These are phyloP conservation scores for Falcunculus frontatus DNA, from an alignment of 2,113 vertebrate genomes.

Conservation along the genomic window DNA sequence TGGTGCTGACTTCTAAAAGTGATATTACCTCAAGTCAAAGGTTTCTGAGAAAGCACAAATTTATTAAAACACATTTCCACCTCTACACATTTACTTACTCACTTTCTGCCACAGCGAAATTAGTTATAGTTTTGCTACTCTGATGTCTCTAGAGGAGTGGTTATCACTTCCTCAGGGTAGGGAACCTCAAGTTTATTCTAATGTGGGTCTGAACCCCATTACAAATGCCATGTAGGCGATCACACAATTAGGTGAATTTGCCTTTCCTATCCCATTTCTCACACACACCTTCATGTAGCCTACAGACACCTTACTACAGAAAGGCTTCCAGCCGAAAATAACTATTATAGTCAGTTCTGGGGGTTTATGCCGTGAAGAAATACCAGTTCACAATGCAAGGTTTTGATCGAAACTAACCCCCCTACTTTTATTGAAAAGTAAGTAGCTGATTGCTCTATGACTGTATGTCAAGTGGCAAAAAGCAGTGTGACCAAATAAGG, in stretches of 20 bases:
- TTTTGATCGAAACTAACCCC: background rate
- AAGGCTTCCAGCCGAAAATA: background rate
- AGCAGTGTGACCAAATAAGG: background rate
- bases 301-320: background rate
- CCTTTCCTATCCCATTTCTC: background rate
- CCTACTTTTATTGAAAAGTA: background rate
- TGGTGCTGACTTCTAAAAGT: background rate
- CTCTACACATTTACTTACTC: background rate
- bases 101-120: background rate
- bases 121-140: background rate
- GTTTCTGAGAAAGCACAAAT: background rate
- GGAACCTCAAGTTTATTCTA: background rate
- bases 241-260: background rate
- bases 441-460: background rate
- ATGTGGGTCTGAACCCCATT: background rate
- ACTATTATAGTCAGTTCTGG: background rate
- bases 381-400: background rate
- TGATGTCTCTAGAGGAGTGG: background rate
- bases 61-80: background rate
- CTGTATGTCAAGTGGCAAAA: background rate
- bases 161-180: accelerated
- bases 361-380: background rate
- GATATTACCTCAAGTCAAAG: background rate
- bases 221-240: background rate
- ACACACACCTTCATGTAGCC: background rate